Evolutionary conservation across 2,113 vertebrate species (phyloP).

Genomic region (Coturnix japonica): DNA sequence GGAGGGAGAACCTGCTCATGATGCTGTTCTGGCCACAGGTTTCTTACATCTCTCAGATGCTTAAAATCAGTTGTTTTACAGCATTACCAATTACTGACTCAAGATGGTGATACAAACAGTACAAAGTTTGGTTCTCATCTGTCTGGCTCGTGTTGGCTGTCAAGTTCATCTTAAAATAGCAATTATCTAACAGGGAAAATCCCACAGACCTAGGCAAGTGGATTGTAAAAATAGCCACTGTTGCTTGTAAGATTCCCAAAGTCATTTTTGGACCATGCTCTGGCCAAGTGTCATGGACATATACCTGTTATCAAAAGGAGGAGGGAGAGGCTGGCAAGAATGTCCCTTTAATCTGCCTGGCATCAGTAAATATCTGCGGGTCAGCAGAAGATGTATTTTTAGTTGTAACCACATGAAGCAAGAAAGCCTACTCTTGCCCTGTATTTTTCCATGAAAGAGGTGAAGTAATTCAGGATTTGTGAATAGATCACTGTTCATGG

Average conservation of each 20-base stretch:
- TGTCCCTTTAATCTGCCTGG: constrained; percentile 17
- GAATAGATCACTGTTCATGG: constrained; percentile 69
- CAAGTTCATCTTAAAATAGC: constrained; percentile 75
- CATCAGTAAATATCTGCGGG: constrained; percentile 44
- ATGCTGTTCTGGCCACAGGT: constrained; percentile 2
- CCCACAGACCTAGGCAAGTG: constrained; percentile 49
- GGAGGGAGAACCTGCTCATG: neutral
- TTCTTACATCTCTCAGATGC: constrained; percentile 37
- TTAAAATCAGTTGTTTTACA: constrained; percentile 61
- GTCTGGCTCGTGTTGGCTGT: constrained; percentile 20
- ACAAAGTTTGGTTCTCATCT: constrained; percentile 71
- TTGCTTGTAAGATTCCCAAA: neutral
- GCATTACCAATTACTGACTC: constrained; percentile 74
- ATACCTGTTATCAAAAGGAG: constrained; percentile 36
- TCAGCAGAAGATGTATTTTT: constrained; percentile 62
- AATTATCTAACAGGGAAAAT: constrained; percentile 68
- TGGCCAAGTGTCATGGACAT: neutral
- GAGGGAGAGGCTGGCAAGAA: neutral
- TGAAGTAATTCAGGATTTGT: constrained; percentile 59
- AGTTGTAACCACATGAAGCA: constrained; percentile 57
- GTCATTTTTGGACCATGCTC: neutral
- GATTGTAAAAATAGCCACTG: constrained; percentile 64
- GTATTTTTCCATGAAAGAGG: constrained; percentile 61
- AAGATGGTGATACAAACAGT: constrained; percentile 76
- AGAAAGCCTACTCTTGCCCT: constrained; percentile 26